Conservation (phyloP, 2,113 vertebrate genomes). For the Podarcis raffonei region DNA sequence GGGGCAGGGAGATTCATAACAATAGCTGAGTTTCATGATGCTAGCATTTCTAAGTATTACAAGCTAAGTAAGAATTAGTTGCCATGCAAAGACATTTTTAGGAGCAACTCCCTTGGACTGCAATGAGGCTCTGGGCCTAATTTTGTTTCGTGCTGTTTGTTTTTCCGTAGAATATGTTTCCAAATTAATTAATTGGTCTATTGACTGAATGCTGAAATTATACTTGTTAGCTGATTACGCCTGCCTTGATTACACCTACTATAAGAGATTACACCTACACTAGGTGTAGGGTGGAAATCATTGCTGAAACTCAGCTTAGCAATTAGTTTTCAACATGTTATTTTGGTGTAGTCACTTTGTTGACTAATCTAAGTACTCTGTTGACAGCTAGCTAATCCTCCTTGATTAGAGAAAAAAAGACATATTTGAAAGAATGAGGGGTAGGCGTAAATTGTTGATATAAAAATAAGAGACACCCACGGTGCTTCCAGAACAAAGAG, state of each 20-base stretch:
- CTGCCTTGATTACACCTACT: neutral
- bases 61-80: neutral
- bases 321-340: neutral
- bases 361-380: neutral
- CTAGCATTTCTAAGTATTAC: neutral
- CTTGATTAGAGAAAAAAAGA: neutral
- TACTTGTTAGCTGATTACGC: neutral
- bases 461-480: neutral
- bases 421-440: neutral
- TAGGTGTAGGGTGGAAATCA: neutral
- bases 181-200: neutral
- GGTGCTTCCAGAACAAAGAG: neutral
- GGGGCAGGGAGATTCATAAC: neutral
- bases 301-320: neutral
- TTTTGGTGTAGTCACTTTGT: neutral
- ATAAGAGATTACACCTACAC: neutral
- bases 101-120: neutral
- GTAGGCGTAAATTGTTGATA: neutral
- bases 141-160: neutral
- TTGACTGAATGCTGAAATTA: neutral
- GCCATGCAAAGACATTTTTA: neutral
- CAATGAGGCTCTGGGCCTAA: neutral
- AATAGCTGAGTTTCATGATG: neutral
- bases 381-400: neutral
- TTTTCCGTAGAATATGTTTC: neutral